Evolutionary conservation across 2,888 invertebrate genomes (phyloP), one percentile per base, ranked within the genome.

Genomic region (Apotomis betuletana): DNA sequence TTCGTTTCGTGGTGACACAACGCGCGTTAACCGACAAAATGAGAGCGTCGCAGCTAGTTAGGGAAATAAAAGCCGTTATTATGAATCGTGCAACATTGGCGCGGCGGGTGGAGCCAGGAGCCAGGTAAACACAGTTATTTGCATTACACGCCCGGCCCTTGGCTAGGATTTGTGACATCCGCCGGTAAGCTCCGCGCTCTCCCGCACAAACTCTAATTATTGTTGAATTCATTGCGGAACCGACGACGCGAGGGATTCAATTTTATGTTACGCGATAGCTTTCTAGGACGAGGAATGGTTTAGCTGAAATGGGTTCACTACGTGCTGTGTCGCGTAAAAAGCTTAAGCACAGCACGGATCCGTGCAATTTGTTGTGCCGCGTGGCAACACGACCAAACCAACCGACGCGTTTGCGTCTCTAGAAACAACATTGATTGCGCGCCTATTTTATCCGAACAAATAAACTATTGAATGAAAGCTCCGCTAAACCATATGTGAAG

Each of bases 21-120:
- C 91, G 86, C 87, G 87, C 87, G 87, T 88, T 90, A 90, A 88
- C 88, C 87, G 85, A 87, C 88, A 86, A 90, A 91, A 90, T 88
- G 86, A 89, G 88, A 88, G 87, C 87, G 85, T 87, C 85, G 87
- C 81, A 87, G 88, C 89, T 89, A 91, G 89, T 91, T 91, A 90
- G 86, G 87, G 88, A 85, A 88, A 91, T 91, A 91, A 90, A 89
- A 89, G 88, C 83, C 81, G 87, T 88, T 89, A 89, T 88, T 89
- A 90, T 90, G 87, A 89, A 87, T 88, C 83, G 86, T 79, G 79
- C 70, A 70, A 72, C 72, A 74, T 67, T 69, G 76, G 74, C 57
- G 76, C 78, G 80, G 80, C 75, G 69, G 73, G 77, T 71, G 73
- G 67, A 75, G 77, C 78, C 78, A 72, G 81, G 84, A 79, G 83